Base-by-base conservation (phyloP, 2,888 invertebrate genomes). In the Rugalucina vietnamica region DNA sequence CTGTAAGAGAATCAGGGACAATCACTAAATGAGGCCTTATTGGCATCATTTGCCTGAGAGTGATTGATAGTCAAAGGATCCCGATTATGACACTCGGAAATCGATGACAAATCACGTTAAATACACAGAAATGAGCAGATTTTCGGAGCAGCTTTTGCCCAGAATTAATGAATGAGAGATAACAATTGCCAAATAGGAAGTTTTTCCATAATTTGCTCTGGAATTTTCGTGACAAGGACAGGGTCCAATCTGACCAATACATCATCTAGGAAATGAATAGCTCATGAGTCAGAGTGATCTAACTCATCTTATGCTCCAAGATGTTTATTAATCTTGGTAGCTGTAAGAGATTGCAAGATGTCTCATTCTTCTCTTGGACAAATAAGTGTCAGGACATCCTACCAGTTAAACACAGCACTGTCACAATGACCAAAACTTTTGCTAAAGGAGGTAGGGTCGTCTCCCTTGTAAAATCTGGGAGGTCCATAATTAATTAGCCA, bases 51-150 rank as follows among this genome's bases (percentile, higher is more conserved):
- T 72, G 39, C 79, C 49, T 76, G 73, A 60, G 24, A 43, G 29
- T 79, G 83, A 83, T 80, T 79, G 75, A 83, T 76, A 72, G 72
- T 10, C 72, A 32, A 18, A 43, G 14, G 43, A 21, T 72, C 29
- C 29, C 12, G 72, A 72, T 43, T 72, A 21, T 49, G 72, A 72
- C 43, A 72, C 32, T 10, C 29, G 21, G 79, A 82, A 79, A 85
- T 85, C 76, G 57, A 85, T 79, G 76, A 85, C 75, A 84, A 79
- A 85, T 76, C 72, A 72, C 27, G 39, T 72, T 72, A 72, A 49
- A 72, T 72, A 65, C 65, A 34, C 65, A 65, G 27, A 65, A 34
- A 65, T 65, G 65, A 65, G 34, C n/a, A n/a, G n/a, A n/a, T n/a
- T n/a, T n/a, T n/a, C n/a, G n/a, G n/a, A n/a, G n/a, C 65, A 65